Percentiles rank a stretch among this genome's conserved stretches.
Evolutionary conservation across 2,113 vertebrate species (phyloP).

Genomic region (Brienomyrus longianalis): DNA sequence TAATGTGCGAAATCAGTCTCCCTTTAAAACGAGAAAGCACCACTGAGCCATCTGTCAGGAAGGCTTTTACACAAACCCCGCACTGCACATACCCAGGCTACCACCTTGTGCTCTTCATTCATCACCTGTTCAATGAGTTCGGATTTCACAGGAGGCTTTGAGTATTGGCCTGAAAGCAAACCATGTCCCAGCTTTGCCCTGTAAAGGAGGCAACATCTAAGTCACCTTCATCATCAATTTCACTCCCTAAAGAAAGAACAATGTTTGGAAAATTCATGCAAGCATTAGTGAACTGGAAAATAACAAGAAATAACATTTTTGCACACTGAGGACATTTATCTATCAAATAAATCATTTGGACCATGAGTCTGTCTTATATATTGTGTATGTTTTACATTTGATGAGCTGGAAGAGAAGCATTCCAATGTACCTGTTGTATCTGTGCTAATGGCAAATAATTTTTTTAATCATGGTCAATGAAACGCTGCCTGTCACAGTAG

Average conservation of each 20-base stretch:
- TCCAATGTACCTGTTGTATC: background rate
- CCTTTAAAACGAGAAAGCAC: background rate
- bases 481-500: background rate
- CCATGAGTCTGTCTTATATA: background rate
- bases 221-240: background rate
- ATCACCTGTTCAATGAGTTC: conserved; percentile 99
- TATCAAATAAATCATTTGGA: background rate
- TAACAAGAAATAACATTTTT: background rate
- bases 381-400: background rate
- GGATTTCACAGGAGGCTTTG: conserved; percentile 93
- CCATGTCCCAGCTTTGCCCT: conserved; percentile 96
- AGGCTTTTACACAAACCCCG: conserved; percentile 45
- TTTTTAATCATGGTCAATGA: background rate
- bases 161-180: conserved; percentile 90
- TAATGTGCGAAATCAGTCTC: background rate
- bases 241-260: background rate
- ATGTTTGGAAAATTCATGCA: background rate
- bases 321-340: background rate
- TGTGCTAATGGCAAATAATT: background rate
- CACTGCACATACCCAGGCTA: conserved; percentile 60
- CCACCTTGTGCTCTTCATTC: conserved; percentile 98
- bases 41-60: background rate
- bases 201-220: conserved; percentile 18
- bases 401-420: background rate
- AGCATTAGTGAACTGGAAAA: background rate